These are phyloP conservation scores for Leuciscus idus DNA, from an alignment of 2,113 vertebrate species.

Conservation along the genomic window DNA sequence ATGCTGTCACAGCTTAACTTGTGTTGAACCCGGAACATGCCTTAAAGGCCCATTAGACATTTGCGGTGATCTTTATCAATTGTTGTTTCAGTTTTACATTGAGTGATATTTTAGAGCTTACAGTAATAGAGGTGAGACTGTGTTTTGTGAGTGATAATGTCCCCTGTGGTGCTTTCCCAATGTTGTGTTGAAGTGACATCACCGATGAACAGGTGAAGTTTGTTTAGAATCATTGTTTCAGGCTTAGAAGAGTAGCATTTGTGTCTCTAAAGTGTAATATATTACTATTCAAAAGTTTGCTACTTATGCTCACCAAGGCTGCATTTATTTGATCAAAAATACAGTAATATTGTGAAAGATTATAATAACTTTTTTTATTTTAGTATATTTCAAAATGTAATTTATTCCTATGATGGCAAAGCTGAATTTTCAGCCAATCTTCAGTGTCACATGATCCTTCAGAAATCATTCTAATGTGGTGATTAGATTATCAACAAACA, in stretches of 20 bases:
- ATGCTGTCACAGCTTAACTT: background rate
- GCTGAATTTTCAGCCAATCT: too few species aligned
- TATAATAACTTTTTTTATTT: too few species aligned
- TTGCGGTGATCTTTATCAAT: background rate
- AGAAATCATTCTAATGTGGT: too few species aligned
- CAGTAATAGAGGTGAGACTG: background rate
- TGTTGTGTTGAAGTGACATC: background rate
- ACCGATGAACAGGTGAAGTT: background rate
- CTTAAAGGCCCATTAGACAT: background rate
- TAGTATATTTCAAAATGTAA: too few species aligned
- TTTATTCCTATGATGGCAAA: too few species aligned
- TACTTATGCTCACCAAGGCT: too few species aligned
- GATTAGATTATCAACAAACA: too few species aligned
- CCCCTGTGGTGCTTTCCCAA: too few species aligned
- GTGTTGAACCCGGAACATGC: background rate
- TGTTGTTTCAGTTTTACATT: background rate
- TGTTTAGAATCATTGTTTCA: background rate
- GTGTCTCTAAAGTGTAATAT: background rate
- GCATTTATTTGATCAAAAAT: too few species aligned
- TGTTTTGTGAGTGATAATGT: background rate
- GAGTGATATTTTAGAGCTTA: background rate
- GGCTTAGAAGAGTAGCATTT: background rate
- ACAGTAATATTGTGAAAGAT: too few species aligned
- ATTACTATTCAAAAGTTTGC: background rate
- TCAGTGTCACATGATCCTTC: too few species aligned